Percentiles rank a stretch among this genome's conserved stretches.
These are phyloP conservation scores for Lipophrys pholis DNA, from an alignment of 2,113 vertebrate genomes.

Conservation along the genomic window DNA sequence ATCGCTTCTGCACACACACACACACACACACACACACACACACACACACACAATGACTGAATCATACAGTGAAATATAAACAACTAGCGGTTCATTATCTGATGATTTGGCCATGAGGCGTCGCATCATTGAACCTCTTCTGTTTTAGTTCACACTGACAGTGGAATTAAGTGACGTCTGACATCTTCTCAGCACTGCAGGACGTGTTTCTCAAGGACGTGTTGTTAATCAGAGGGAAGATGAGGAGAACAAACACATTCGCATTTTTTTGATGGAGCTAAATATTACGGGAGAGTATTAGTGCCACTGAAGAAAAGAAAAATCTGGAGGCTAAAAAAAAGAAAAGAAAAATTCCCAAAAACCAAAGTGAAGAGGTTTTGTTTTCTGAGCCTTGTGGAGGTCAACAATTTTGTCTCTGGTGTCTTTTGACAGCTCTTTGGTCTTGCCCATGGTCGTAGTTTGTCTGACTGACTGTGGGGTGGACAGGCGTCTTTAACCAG, in stretches of 20 bases:
- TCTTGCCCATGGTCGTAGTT: no score
- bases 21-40: constrained; percentile 20
- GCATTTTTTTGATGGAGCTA: not conserved
- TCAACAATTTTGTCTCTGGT: no score
- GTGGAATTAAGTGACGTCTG: constrained; percentile 34
- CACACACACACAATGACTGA: constrained; percentile 4
- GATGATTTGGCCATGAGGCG: constrained; percentile 58
- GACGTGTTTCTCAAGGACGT: constrained; percentile 2
- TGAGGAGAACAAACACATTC: constrained; percentile 1
- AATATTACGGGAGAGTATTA: no score
- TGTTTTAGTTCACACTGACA: constrained; percentile 56
- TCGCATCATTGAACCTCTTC: constrained; percentile 47
- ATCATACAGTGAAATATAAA: constrained; percentile 57
- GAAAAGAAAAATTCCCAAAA: no score
- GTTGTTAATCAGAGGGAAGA: constrained; percentile 5
- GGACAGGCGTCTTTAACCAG: no score
- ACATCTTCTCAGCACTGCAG: constrained; percentile 31
- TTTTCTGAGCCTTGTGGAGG: no score
- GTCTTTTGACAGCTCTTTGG: no score
- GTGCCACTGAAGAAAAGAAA: no score
- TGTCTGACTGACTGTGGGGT: no score
- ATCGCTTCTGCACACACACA: constrained; percentile 26
- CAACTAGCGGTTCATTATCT: constrained; percentile 58
- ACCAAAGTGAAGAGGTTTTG: no score
- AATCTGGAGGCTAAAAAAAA: no score